Base-by-base conservation (phyloP, 2,888 invertebrate species). In the Eupsilia transversa region DNA sequence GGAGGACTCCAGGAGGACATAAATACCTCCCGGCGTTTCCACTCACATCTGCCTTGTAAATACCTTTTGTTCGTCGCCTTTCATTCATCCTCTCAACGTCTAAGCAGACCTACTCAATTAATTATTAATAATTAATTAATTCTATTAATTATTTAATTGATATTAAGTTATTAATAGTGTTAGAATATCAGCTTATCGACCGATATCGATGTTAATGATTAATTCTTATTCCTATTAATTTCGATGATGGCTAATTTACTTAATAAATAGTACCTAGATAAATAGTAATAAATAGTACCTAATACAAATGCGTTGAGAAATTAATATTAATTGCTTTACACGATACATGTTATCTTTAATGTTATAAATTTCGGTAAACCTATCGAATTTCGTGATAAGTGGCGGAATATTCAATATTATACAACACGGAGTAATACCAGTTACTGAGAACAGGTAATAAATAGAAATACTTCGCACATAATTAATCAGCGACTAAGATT, bases 291-390 rank as follows among this genome's bases (percentile, higher is more conserved):
- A n/a, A n/a, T n/a, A n/a, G n/a, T n/a, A n/a, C n/a, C n/a, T n/a
- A n/a, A n/a, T n/a, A n/a, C n/a, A 87, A 81, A 87, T 83, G 76
- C 71, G 74, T 80, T 86, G 69, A 80, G 86, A 86, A 75, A 80
- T 84, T 87, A 83, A 87, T 85, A 86, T 87, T 87, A 86, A 86
- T 83, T 71, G 83, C 76, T 72, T 67, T 63, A 76, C 72, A 73
- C 70, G 72, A 73, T 69, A 41, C 80, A 76, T 82, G 87, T 83
- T 82, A 83, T 85, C 83, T 77, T 71, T 77, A 71, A 72, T 38
- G 86, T 77, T 56, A 77, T 87, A 86, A 79, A 87, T 77, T 76
- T 87, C 65, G 66, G 35, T 77, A 65, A 33, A 73, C 79, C 79
- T 80, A 77, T 87, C 77, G 72, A 75, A 70, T 86, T 79, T 75